Evolutionary conservation across 2,113 vertebrate genomes (phyloP).

Genomic region (Eurystomus gularis): DNA sequence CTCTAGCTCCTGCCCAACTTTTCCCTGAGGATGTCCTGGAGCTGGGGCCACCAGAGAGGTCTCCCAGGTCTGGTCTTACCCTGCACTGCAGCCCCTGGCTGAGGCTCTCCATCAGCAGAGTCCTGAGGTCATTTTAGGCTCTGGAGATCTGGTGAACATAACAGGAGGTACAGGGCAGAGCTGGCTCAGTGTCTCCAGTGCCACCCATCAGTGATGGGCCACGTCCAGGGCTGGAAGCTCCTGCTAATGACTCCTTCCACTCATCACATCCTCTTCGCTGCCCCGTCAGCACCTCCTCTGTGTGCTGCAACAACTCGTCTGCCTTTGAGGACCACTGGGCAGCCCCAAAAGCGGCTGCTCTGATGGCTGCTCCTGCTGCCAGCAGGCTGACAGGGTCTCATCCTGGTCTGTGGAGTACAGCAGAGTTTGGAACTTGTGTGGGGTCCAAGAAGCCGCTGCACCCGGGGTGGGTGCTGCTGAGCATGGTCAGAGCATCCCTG

Average conservation of each 20-base stretch:
- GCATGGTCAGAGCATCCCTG: not conserved
- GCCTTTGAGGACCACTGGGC: not conserved
- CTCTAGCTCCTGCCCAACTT: not conserved
- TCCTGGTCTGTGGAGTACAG: not conserved
- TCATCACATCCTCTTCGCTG: not conserved
- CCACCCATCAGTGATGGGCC: not conserved
- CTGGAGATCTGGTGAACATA: rapidly evolving
- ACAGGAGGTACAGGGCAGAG: not conserved
- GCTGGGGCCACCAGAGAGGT: not conserved
- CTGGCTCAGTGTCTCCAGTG: rapidly evolving
- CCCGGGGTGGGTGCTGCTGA: not conserved
- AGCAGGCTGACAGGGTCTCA: not conserved
- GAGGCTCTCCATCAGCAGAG: not conserved
- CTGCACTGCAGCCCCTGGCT: rapidly evolving
- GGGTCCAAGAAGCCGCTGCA: not conserved
- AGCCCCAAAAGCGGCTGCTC: not conserved
- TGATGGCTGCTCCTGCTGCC: not conserved
- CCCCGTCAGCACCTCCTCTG: not conserved
- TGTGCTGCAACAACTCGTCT: rapidly evolving
- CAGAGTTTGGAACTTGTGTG: not conserved
- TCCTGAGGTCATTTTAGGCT: not conserved
- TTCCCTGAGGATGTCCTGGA: not conserved
- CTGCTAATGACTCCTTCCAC: not conserved
- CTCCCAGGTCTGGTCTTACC: not conserved
- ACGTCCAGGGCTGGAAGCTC: not conserved